Conservation (phyloP, 2,113 vertebrate species). For the Orthonyx spaldingii region DNA sequence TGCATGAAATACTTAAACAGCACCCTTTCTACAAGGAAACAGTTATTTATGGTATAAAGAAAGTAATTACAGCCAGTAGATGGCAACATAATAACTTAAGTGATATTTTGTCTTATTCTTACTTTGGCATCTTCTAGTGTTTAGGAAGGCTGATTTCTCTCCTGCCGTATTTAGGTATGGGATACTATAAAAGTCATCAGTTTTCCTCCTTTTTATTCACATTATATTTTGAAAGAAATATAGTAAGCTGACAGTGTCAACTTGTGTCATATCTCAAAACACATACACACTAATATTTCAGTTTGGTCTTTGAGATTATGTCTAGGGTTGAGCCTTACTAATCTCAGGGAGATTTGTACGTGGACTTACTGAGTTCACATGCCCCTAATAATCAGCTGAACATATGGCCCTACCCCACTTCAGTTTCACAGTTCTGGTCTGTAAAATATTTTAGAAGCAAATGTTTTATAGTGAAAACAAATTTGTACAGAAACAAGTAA, state of each 20-base stretch:
- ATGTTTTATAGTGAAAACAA: background rate
- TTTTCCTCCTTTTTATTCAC: background rate
- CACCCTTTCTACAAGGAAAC: background rate
- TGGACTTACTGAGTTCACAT: too few species aligned
- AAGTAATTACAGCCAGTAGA: constrained; percentile 70
- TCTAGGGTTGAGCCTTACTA: background rate
- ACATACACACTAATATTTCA: background rate
- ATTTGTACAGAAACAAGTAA: background rate
- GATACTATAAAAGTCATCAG: background rate
- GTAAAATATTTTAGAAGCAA: background rate
- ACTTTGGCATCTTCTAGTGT: background rate
- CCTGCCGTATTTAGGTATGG: background rate
- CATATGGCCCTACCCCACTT: background rate
- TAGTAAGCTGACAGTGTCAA: background rate
- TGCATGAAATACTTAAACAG: background rate
- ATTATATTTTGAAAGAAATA: background rate
- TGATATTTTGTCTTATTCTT: constrained; percentile 24
- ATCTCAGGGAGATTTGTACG: background rate
- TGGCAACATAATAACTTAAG: constrained; percentile 72
- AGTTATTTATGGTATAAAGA: background rate
- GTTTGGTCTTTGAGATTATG: background rate
- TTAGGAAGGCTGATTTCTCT: background rate
- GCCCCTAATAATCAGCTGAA: background rate
- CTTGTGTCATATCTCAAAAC: background rate
- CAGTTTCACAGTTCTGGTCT: background rate